phyloP scores from a whole-genome alignment of 2,797 vertebrate species.

The Sarcophilus harrisii region DNA sequence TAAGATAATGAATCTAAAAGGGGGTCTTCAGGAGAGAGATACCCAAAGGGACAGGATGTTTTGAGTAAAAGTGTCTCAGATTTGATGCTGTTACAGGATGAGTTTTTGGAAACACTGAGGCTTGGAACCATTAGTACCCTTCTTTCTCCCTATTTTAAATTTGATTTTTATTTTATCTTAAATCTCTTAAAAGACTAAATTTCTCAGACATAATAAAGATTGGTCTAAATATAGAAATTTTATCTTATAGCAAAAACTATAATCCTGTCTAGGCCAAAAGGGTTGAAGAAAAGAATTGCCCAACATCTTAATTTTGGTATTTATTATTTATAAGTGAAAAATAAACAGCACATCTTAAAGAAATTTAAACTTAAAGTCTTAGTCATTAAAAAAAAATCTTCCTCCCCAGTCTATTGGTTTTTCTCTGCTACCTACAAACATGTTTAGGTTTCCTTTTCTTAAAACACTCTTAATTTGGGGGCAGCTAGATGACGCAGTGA shows the following conservation, averaged over 20 bases:
- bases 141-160: not conserved
- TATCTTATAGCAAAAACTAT: not conserved
- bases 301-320: not conserved
- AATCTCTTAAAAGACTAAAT: not conserved
- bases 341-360: no score
- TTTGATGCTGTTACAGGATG: not conserved
- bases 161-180: not conserved
- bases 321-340: no score
- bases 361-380: no score
- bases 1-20: not conserved
- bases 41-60: not conserved
- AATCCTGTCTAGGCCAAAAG: not conserved
- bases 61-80: not conserved
- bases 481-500: no score
- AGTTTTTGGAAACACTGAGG: not conserved
- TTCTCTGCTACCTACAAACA: not conserved
- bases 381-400: no score
- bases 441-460: not conserved
- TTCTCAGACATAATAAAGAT: not conserved
- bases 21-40: not conserved
- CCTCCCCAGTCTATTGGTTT: not conserved
- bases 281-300: not conserved
- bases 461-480: not conserved
- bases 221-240: not conserved
- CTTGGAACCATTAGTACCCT: not conserved